A percentile compares a stretch with the other conserved stretches of the same genome.
These are phyloP conservation scores for Thalassaphorura encarpata DNA, from an alignment of 1,140 invertebrate genomes.

Conservation along the genomic window DNA sequence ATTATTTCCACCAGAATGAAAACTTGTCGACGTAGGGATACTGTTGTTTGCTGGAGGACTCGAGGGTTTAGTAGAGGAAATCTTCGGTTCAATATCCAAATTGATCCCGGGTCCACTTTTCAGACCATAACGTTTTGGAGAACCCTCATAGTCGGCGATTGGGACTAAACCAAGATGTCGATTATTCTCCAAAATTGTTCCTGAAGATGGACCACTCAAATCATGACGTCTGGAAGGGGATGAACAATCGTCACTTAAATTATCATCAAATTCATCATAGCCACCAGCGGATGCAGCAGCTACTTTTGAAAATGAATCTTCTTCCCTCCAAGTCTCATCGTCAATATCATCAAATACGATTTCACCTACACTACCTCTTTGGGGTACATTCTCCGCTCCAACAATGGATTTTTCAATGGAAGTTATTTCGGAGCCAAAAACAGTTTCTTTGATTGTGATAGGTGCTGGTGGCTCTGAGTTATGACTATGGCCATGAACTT, in stretches of 20 bases:
- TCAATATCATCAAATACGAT: conserved; percentile 75
- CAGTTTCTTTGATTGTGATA: conserved; percentile 30
- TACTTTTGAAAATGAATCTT: neutral
- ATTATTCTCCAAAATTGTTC: conserved; percentile 36
- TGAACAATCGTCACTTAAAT: conserved; percentile 30
- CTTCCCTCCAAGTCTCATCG: conserved; percentile 39
- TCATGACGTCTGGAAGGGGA: neutral
- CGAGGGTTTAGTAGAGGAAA: conserved; percentile 6
- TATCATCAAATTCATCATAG: conserved; percentile 17
- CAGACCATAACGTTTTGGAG: conserved; percentile 59
- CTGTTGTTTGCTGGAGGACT: conserved; percentile 5
- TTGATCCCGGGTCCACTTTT: conserved; percentile 27
- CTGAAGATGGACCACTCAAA: conserved; percentile 26
- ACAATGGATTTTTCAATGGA: conserved; percentile 27
- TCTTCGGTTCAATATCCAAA: neutral
- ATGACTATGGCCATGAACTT: neutral
- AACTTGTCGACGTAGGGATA: conserved; percentile 13
- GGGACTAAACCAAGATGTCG: conserved; percentile 69
- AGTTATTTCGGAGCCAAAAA: conserved; percentile 31
- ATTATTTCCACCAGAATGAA: no score
- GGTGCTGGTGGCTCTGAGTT: no score
- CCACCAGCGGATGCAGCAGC: conserved; percentile 43
- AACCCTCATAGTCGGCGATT: conserved; percentile 83
- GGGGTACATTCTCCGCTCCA: neutral
- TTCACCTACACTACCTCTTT: conserved; percentile 43